These are phyloP conservation scores for Motacilla tschutschensis DNA, from an alignment of 2,113 vertebrate genomes.

Conservation along the genomic window DNA sequence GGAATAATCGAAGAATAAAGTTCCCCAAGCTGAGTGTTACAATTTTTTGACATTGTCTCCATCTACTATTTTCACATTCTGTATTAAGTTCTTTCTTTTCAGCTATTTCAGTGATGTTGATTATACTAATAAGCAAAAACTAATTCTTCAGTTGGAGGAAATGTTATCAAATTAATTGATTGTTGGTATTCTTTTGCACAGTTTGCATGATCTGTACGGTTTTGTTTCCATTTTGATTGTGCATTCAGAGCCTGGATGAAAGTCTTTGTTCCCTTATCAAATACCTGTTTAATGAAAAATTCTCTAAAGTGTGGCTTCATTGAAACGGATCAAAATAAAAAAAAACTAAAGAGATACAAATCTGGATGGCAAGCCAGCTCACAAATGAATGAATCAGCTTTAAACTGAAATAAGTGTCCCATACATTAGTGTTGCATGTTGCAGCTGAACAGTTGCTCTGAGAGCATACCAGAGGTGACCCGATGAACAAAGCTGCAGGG, in stretches of 20 bases:
- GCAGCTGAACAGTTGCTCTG: not conserved
- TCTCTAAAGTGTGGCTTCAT: not conserved
- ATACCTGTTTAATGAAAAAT: not conserved
- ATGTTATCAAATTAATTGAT: not conserved
- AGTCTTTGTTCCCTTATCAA: not conserved
- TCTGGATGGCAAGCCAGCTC: not conserved
- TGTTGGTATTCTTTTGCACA: not conserved
- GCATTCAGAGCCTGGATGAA: not conserved
- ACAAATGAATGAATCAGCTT: not conserved
- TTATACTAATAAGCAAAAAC: not conserved
- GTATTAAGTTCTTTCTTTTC: not conserved
- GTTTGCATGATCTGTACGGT: not conserved
- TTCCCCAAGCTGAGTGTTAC: not conserved
- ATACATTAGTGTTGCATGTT: fast-evolving
- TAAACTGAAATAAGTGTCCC: not conserved
- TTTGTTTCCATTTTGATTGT: not conserved
- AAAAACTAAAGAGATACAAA: not conserved
- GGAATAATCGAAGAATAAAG: not conserved
- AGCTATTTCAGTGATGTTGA: not conserved
- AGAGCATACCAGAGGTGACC: not conserved
- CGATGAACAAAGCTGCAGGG: not conserved
- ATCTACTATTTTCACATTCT: not conserved
- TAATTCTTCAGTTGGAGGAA: not conserved
- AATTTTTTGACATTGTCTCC: not conserved
- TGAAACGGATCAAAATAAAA: not conserved